These are phyloP conservation scores for Ptychobarbus kaznakovi DNA, from an alignment of 2,797 vertebrate species.

Conservation along the genomic window DNA sequence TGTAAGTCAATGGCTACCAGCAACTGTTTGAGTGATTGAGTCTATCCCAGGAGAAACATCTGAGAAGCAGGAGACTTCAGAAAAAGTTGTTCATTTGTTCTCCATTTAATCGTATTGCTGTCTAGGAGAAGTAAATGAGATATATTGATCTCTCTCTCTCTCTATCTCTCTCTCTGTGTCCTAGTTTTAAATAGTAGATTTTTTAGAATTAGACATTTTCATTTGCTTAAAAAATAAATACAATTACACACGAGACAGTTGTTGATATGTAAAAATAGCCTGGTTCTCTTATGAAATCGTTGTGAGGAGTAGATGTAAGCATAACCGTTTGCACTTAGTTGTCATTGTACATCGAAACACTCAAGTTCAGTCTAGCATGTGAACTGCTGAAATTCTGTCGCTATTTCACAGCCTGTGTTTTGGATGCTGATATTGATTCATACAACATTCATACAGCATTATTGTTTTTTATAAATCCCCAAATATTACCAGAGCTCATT, in stretches of 20 bases:
- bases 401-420: not conserved
- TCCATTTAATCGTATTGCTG: not conserved
- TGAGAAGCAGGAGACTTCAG: not conserved
- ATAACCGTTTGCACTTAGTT: not conserved
- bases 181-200: not conserved
- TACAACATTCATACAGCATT: too few relatives aligned
- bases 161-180: not conserved
- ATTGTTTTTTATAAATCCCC: too few relatives aligned
- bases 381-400: not conserved
- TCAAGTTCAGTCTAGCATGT: not conserved
- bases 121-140: not conserved
- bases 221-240: not conserved
- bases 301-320: not conserved
- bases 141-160: not conserved
- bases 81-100: not conserved
- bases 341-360: not conserved
- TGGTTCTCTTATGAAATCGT: not conserved
- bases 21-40: not conserved
- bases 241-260: not conserved
- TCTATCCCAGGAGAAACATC: not conserved
- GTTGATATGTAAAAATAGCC: not conserved
- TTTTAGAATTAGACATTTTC: not conserved
- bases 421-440: not conserved
- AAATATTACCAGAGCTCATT: not conserved
- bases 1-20: not conserved